Base-by-base conservation (phyloP, 1,140 invertebrate genomes). In the Ectropis grisescens region DNA sequence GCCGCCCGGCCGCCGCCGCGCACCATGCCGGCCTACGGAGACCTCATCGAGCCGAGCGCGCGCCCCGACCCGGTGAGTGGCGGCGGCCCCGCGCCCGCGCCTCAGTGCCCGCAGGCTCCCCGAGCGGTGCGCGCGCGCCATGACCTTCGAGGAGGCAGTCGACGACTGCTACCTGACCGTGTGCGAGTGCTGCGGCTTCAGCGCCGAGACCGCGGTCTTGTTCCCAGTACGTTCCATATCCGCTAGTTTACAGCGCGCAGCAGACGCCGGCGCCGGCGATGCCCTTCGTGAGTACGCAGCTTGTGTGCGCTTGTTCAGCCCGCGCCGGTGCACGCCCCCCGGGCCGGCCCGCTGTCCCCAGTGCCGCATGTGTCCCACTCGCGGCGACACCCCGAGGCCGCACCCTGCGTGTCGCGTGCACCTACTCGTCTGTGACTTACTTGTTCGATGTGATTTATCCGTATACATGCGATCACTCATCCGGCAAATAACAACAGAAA, bases 121-220 rank as follows among this genome's bases (percentile, higher is more conserved):
- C 60, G 62, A 43, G 57, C 60, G 60, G 65, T 72, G 70, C 72
- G 71, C 67, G 72, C 72, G 74, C 70, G 71, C 67, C 61, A 79
- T 76, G 74, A 76, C 75, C 68, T 72, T 76, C 66, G 75, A 76
- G 61, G 68, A 75, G 62, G 55, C 57, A 44, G 68, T 51, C 41
- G 71, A 76, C 60, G 69, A 70, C 61, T 67, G 64, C 55, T 81
- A 69, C 58, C 58, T 80, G 19, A 76, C 62, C 26, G 71, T 81
- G 53, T 83, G 79, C 60, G 78, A 83, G 57, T 83, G 81, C 56
- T 83, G 81, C 61, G 78, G 79, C 41, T 83, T 78, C 62, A 82
- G 70, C 71, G 58, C 71, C 5, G 78, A 82, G 70, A 82, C 78
- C 40, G 58, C 69, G 28, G 67, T 76, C 30, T 57, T 83, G 56